These are phyloP conservation scores for Eurypyga helias DNA, from an alignment of 2,113 vertebrate genomes.

Conservation along the genomic window DNA sequence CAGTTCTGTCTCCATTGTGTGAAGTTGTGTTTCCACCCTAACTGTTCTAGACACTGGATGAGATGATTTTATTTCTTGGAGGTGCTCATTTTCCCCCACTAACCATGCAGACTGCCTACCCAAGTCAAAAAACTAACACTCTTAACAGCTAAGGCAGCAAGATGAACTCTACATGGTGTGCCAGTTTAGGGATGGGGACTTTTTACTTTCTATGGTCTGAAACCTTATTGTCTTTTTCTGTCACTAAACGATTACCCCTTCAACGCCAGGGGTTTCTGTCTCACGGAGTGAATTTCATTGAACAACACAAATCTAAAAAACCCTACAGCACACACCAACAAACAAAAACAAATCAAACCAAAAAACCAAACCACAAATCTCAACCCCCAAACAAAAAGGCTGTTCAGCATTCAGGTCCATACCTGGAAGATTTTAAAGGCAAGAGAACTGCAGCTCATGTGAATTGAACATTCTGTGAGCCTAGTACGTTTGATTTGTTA, in stretches of 20 bases:
- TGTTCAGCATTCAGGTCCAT: not conserved
- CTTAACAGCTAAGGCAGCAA: not conserved
- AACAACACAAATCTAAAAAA: not conserved
- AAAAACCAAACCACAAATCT: too few relatives aligned
- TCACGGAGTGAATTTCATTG: not conserved
- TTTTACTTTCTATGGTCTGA: not conserved
- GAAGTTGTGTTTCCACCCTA: not conserved
- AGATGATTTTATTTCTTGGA: not conserved
- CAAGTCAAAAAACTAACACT: not conserved
- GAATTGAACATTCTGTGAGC: not conserved
- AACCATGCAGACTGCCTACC: not conserved
- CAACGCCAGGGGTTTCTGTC: not conserved
- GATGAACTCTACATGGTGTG: not conserved
- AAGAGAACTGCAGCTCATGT: not conserved
- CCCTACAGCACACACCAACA: not conserved
- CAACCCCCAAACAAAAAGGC: not conserved
- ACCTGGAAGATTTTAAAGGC: not conserved
- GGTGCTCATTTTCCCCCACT: not conserved
- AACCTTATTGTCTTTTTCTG: conserved; percentile 2
- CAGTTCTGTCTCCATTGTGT: not conserved
- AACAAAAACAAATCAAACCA: not conserved
- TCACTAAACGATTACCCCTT: not conserved
- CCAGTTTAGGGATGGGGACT: not conserved
- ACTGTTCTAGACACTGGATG: not conserved
- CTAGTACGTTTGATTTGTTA: not conserved